Percentiles rank a stretch among this genome's conserved stretches.
phyloP scores from a whole-genome alignment of 1,140 invertebrate genomes.

The Calephelis virginiensis region DNA sequence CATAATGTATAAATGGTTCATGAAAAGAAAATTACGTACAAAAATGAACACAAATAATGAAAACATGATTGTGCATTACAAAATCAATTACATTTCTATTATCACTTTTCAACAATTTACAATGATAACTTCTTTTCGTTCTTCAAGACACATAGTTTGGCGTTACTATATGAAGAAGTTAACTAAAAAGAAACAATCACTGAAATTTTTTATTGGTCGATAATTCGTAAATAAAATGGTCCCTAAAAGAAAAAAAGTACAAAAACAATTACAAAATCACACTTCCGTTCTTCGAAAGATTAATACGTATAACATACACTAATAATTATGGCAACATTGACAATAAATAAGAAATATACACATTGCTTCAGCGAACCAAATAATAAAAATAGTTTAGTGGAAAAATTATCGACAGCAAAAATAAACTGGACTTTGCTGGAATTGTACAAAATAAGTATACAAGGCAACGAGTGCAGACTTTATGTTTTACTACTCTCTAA shows the following conservation, averaged over 20 bases:
- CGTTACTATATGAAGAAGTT: slow-evolving; percentile 42
- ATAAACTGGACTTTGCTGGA: slow-evolving; percentile 53
- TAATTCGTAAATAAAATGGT: slow-evolving; percentile 68
- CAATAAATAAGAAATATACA: slow-evolving; percentile 76
- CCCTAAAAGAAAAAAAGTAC: slow-evolving; percentile 69
- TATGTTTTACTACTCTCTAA: slow-evolving; percentile 69
- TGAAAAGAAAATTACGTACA: slow-evolving; percentile 39
- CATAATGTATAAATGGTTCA: slow-evolving; percentile 54
- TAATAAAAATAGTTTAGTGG: slow-evolving; percentile 39
- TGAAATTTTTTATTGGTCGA: slow-evolving; percentile 43
- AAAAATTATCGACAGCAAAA: slow-evolving; percentile 63
- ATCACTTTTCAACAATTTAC: slow-evolving; percentile 60
- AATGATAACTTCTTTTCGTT: slow-evolving; percentile 32
- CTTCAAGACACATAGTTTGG: slow-evolving; percentile 49
- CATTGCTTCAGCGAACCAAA: slow-evolving; percentile 48
- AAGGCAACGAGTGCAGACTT: slow-evolving; percentile 78
- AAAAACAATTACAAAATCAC: slow-evolving; percentile 66
- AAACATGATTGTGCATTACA: slow-evolving; percentile 71
- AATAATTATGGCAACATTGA: slow-evolving; percentile 78
- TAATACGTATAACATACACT: slow-evolving; percentile 75
- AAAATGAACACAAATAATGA: slow-evolving; percentile 54
- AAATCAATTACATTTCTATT: slow-evolving; percentile 62
- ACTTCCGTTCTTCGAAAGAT: slow-evolving; percentile 62
- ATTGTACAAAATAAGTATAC: slow-evolving; percentile 68
- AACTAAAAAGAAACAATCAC: slow-evolving; percentile 36